Evolutionary conservation across 2,113 vertebrate genomes (phyloP).

Genomic region (Cyprinus carpio): DNA sequence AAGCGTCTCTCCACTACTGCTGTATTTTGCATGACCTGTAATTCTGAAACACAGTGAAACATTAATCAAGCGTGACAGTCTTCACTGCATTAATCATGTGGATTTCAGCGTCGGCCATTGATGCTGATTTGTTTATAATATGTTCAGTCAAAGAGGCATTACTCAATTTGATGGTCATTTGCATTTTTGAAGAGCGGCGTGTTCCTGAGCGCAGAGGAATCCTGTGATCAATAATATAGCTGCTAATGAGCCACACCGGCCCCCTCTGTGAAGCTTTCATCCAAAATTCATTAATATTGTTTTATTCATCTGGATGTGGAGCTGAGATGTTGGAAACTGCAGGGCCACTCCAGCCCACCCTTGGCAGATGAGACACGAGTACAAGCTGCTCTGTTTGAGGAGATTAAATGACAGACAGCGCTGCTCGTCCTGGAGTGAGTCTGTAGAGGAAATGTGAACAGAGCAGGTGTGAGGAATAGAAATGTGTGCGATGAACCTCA

Average conservation of each 20-base stretch:
- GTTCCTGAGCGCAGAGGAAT: slow-evolving; percentile 69
- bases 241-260: slow-evolving; percentile 72
- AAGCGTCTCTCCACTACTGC: neutral
- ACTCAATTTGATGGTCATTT: slow-evolving; percentile 70
- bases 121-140: slow-evolving; percentile 73
- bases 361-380: slow-evolving; percentile 54
- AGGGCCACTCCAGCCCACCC: slow-evolving; percentile 66
- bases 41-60: slow-evolving; percentile 38
- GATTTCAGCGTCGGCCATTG: slow-evolving; percentile 64
- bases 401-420: slow-evolving; percentile 43
- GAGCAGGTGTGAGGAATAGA: neutral
- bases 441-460: slow-evolving; percentile 7
- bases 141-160: slow-evolving; percentile 71
- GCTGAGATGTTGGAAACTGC: slow-evolving; percentile 72
- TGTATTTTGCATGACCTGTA: slow-evolving; percentile 58
- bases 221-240: slow-evolving; percentile 80
- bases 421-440: slow-evolving; percentile 4
- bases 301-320: slow-evolving; percentile 77
- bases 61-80: slow-evolving; percentile 60
- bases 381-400: slow-evolving; percentile 12
- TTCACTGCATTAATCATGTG: slow-evolving; percentile 18
- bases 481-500: neutral
- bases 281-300: slow-evolving; percentile 81
- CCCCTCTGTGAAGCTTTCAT: slow-evolving; percentile 76
- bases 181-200: slow-evolving; percentile 61